Percentiles rank a stretch among this genome's conserved stretches.
Evolutionary conservation across 2,797 vertebrate genomes (phyloP).

Genomic region (Heliangelus exortis): DNA sequence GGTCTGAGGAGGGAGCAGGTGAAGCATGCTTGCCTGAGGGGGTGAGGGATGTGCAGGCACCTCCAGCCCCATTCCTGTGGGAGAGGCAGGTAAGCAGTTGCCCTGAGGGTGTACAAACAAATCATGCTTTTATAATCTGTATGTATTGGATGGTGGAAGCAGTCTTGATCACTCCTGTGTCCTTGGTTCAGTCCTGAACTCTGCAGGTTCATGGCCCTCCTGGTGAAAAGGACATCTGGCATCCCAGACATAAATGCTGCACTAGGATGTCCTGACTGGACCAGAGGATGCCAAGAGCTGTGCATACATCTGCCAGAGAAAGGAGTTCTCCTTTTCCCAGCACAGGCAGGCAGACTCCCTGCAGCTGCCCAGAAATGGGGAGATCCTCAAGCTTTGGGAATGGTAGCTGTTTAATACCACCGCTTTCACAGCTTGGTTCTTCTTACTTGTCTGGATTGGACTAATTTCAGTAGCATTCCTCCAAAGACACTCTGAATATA

Average conservation of each 20-base stretch:
- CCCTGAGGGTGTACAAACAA: accelerated
- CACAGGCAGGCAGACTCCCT: not conserved
- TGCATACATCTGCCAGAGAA: not conserved
- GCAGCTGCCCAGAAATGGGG: not conserved
- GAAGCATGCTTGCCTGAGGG: accelerated
- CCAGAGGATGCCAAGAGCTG: not conserved
- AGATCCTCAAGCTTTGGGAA: not conserved
- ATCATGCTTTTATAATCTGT: not conserved
- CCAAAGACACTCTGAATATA: not conserved
- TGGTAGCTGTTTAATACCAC: not conserved
- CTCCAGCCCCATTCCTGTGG: not conserved
- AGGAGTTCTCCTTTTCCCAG: not conserved
- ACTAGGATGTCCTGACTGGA: not conserved
- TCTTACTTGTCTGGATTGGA: not conserved
- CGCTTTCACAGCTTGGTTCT: not conserved
- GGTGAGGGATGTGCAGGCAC: not conserved
- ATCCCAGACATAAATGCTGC: not conserved
- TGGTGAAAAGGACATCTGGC: not conserved
- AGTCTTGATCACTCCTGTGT: not conserved
- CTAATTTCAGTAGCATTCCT: not conserved
- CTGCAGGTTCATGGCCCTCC: accelerated
- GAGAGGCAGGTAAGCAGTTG: not conserved
- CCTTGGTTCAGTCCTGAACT: not conserved
- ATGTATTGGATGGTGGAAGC: not conserved
- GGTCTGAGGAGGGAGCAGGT: not conserved